phyloP scores from a whole-genome alignment of 2,797 vertebrate genomes.

The Tachyglossus aculeatus region DNA sequence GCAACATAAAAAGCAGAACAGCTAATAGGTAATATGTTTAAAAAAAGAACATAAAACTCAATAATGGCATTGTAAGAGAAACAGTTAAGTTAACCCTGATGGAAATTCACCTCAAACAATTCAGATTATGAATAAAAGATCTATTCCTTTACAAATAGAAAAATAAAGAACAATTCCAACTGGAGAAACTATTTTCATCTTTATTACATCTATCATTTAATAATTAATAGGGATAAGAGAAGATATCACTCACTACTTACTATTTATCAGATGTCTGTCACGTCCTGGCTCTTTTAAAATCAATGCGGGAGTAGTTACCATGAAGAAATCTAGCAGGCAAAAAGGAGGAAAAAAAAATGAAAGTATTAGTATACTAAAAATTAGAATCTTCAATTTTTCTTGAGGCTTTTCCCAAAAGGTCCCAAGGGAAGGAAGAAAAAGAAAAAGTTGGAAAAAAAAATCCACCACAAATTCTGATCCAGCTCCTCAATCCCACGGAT shows the following conservation, averaged over 20 bases:
- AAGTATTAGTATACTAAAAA: conserved; percentile 69
- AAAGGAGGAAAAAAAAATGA: conserved; percentile 54
- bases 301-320: conserved; percentile 54
- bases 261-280: conserved; percentile 55
- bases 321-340: conserved; percentile 67
- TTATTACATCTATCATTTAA: conserved; percentile 20
- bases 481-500: conserved; percentile 70
- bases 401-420: conserved; percentile 61
- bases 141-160: conserved; percentile 8
- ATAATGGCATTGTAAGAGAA: conserved; percentile 12
- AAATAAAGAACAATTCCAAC: conserved; percentile 37
- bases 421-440: conserved; percentile 63
- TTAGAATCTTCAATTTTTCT: conserved; percentile 60
- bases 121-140: conserved; percentile 25
- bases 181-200: conserved; percentile 27
- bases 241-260: conserved; percentile 72
- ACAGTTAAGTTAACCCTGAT: conserved; percentile 46
- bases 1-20: too few relatives aligned
- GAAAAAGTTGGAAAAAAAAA: conserved; percentile 70
- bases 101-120: conserved; percentile 41
- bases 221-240: conserved; percentile 30
- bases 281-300: conserved; percentile 57
- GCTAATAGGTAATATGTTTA: too few relatives aligned
- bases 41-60: not conserved
- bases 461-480: conserved; percentile 61